Evolutionary conservation across 2,113 vertebrate species (phyloP), one percentile per base, ranked within the genome.

Genomic region (Chaenogobius annularis): DNA sequence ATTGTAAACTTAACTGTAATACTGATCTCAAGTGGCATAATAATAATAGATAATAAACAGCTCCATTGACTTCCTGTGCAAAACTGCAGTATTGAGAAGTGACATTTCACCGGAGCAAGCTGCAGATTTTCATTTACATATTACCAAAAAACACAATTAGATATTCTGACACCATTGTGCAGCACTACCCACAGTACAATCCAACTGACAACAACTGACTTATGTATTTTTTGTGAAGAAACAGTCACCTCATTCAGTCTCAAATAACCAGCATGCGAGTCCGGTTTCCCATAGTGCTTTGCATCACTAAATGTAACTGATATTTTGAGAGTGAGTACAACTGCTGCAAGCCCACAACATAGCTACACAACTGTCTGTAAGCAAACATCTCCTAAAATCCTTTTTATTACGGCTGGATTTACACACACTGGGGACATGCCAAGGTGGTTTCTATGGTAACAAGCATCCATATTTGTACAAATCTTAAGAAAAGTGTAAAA

Each of bases 381-480:
- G 68, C 22, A 52, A 44, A 66, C 7, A 19, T 0, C 13, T 47
- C 23, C 46, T 55, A 50, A 14, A 56, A 65, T 61, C 77, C 46
- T 43, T 19, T 43, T 56, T 69, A 68, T 74, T 23, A 74, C 3
- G 43, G 55, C 62, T 62, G 37, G 19, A 40, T 77, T 56, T 52
- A 55, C 69, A 54, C 56, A 20, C 74, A 82, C 68, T 69, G 17
- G 56, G 72, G 75, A 81, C 68, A 69, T 83, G 72, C 68, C 87
- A 81, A 83, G 83, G 83, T 79, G 75, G 90, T 93, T 85, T 83
- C 91, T 90, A 65, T 66, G 85, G 90, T 68, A 92, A 92, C 92
- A 69, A 26, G 52, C 65, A 75, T 56, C 79, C 14, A 52, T 65
- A 74, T 75, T 88, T 79, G 66, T 72, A 76, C 52, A 68, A 54